phyloP scores from a whole-genome alignment of 2,797 vertebrate genomes.

The Siniperca obscura region DNA sequence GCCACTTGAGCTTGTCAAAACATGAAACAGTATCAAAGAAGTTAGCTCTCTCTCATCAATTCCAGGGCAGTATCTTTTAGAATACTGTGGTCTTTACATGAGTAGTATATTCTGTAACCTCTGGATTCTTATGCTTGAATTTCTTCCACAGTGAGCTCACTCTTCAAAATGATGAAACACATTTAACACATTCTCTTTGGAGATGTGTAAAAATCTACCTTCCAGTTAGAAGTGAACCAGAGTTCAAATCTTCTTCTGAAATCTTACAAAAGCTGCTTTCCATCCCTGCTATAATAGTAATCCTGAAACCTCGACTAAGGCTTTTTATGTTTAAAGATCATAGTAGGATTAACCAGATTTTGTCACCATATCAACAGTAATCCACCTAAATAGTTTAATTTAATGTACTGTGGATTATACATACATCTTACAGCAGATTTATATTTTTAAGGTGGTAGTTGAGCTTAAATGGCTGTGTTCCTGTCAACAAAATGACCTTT shows the following conservation, averaged over 20 bases:
- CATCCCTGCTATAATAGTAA: neutral
- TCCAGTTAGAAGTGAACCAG: slow-evolving; percentile 31
- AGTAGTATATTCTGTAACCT: slow-evolving; percentile 4
- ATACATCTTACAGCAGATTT: neutral
- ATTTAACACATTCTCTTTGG: slow-evolving; percentile 21
- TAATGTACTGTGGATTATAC: neutral
- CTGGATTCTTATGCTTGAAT: slow-evolving; percentile 9
- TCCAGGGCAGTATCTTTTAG: neutral
- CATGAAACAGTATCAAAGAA: slow-evolving; percentile 13
- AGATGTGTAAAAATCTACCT: slow-evolving; percentile 22
- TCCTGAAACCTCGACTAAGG: slow-evolving; percentile 1
- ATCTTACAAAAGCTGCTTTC: slow-evolving; percentile 30
- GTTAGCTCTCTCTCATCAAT: neutral
- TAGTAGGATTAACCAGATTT: slow-evolving; percentile 15
- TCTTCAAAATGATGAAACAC: slow-evolving; percentile 26
- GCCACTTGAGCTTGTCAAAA: slow-evolving; percentile 25
- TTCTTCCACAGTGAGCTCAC: slow-evolving; percentile 4
- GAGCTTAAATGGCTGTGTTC: slow-evolving; percentile 10
- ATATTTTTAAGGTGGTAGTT: slow-evolving; percentile 10
- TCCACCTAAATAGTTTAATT: slow-evolving; percentile 23
- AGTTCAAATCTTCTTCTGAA: slow-evolving; percentile 20
- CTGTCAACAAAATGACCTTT: slow-evolving; percentile 44
- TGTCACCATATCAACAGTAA: slow-evolving; percentile 21
- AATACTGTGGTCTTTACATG: slow-evolving; percentile 3
- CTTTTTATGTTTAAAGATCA: slow-evolving; percentile 21